Base-by-base conservation (phyloP, 2,113 vertebrate species). In the Mystacornis crossleyi region DNA sequence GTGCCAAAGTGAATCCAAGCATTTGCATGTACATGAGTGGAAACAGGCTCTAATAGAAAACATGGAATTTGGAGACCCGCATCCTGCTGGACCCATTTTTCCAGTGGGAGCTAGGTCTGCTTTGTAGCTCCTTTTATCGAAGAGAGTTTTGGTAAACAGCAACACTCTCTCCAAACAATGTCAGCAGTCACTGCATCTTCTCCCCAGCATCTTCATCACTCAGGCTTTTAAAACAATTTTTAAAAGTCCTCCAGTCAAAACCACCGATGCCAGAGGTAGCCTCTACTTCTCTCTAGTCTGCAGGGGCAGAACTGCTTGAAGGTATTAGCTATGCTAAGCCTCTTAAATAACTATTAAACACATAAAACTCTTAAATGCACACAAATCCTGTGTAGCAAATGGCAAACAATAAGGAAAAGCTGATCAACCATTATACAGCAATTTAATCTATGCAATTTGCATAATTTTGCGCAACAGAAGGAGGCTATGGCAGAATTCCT, bases 311-410 rank as follows among this genome's bases (percentile, higher is more conserved):
- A 77, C 77, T 87, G 88, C 83, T 91, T 90, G 85, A 93, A 91
- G 53, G 89, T 90, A 97, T 95, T 93, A 91, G 78, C 61, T 84
- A 90, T 88, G 96, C 93, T 96, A 97, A 96, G 96, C 94, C 85
- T 86, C 96, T 97, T 96, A 96, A 95, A 95, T 73, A 96, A 95
- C 94, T 90, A 89, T 95, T 97, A 96, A 95, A 95, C 90, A 92
- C 84, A 93, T 96, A 95, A 96, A 97, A 94, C 86, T 92, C 90
- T 97, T 97, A 95, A 95, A 96, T 50, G 80, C 90, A 88, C 34
- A 19, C 84, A 93, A 96, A 96, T 97, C 97, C 93, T 88, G 84
- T 84, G 40, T 95, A 91, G 89, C 96, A 94, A 95, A 93, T 93
- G 95, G 90, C 74, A 88, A 93, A 94, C 93, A 88, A 90, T 86